Conservation (phyloP, 2,797 vertebrate genomes). For the Leuciscus waleckii region DNA sequence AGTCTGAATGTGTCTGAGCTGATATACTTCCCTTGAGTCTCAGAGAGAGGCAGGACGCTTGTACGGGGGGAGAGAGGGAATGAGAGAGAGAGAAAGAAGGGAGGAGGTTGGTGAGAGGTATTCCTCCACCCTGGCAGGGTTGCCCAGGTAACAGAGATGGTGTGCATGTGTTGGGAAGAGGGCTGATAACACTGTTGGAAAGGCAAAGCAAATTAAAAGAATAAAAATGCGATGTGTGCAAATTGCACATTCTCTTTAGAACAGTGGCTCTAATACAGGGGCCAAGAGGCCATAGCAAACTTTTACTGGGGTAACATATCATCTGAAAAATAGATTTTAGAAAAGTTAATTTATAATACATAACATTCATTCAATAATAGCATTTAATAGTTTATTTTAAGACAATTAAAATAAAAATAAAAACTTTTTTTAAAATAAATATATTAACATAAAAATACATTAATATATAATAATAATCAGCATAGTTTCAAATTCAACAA, state of each 20-base stretch:
- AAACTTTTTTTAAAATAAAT: not conserved
- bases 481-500: no score
- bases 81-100: not conserved
- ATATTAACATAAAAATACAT: not conserved
- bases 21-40: constrained; percentile 43
- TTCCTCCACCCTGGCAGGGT: constrained; percentile 46
- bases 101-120: constrained; percentile 40
- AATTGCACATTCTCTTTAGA: not conserved
- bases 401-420: not conserved
- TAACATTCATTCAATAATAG: not conserved
- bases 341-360: not conserved
- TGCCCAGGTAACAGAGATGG: constrained; percentile 55
- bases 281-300: not conserved
- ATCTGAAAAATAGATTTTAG: rapidly evolving
- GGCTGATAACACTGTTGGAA: not conserved
- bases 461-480: not conserved
- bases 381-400: not conserved
- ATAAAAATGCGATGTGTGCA: not conserved
- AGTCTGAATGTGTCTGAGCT: constrained; percentile 37
- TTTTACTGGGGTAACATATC: not conserved
- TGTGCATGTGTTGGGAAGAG: not conserved
- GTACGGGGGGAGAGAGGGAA: not conserved
- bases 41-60: constrained; percentile 10
- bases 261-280: not conserved
- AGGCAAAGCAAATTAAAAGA: constrained; percentile 7